A percentile compares a stretch with the other conserved stretches of the same genome.
These are phyloP conservation scores for Aphelenchoides besseyi DNA, from an alignment of 1,140 invertebrate genomes.

Conservation along the genomic window DNA sequence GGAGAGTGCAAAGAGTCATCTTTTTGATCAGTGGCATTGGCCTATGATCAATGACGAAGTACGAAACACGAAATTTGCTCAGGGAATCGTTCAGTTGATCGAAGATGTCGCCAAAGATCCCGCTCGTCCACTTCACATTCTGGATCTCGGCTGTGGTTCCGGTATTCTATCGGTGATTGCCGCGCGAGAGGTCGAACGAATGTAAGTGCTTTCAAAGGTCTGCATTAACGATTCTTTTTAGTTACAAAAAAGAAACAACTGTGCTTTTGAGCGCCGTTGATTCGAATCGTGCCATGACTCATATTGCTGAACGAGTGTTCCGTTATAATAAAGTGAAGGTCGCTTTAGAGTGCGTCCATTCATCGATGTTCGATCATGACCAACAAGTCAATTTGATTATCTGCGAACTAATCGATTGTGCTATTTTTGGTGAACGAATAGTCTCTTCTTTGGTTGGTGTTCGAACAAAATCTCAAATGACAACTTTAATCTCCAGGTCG, in stretches of 20 bases:
- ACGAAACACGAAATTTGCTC: constrained; percentile 3
- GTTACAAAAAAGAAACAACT: not conserved
- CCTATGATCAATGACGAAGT: constrained; percentile 12
- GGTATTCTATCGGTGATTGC: constrained; percentile 1
- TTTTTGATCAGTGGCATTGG: constrained; percentile 16
- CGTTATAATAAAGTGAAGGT: not conserved
- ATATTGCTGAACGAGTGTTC: not conserved
- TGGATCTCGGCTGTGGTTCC: constrained; percentile 10
- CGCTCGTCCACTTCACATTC: not conserved
- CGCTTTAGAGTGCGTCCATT: not conserved
- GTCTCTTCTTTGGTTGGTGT: too few species aligned
- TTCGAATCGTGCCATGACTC: not conserved
- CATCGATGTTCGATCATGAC: not conserved
- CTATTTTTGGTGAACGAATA: constrained; percentile 10
- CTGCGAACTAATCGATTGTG: constrained; percentile 4
- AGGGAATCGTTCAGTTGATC: not conserved
- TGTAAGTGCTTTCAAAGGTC: not conserved
- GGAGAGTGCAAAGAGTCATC: too few species aligned
- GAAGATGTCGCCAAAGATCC: not conserved
- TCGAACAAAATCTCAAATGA: too few species aligned
- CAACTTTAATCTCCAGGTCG: not conserved
- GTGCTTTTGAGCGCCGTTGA: not conserved
- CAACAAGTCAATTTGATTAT: not conserved
- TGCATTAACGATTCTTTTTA: not conserved
- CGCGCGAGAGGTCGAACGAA: not conserved